Evolutionary conservation across 2,113 vertebrate genomes (phyloP).

Genomic region (Puffinus mauretanicus): DNA sequence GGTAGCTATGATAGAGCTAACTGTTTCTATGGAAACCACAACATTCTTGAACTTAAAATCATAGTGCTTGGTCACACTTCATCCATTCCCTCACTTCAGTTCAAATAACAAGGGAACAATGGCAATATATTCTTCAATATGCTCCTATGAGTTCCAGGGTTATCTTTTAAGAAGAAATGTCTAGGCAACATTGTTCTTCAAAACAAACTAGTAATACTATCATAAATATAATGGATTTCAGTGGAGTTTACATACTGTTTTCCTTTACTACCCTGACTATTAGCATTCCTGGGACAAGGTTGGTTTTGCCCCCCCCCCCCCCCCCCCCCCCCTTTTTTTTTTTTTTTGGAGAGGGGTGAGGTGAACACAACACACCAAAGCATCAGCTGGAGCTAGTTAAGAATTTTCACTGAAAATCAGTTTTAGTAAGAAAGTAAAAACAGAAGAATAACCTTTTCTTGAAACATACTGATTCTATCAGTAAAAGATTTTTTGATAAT

Average conservation of each 20-base stretch:
- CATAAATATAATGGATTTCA: neutral
- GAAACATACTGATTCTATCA: neutral
- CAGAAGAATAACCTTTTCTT: neutral
- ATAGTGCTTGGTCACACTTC: neutral
- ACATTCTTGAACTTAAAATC: neutral
- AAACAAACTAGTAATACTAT: neutral
- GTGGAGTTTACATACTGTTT: neutral
- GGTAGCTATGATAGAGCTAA: neutral
- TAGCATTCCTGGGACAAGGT: neutral
- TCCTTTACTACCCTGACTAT: neutral
- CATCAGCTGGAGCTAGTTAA: neutral
- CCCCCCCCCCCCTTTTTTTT: too few relatives aligned
- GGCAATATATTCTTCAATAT: neutral
- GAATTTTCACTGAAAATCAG: neutral
- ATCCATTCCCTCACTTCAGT: neutral
- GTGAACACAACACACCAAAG: neutral
- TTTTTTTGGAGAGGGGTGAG: neutral
- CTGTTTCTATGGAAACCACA: constrained; percentile 15
- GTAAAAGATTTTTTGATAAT: neutral
- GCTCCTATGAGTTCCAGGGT: neutral
- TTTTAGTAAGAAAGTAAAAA: neutral
- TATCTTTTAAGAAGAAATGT: neutral
- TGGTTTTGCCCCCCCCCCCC: neutral
- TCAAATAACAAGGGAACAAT: neutral
- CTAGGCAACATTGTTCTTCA: neutral